Percentiles rank a stretch among this genome's conserved stretches.
phyloP scores from a whole-genome alignment of 2,888 invertebrate species.

The Philereme transversata region DNA sequence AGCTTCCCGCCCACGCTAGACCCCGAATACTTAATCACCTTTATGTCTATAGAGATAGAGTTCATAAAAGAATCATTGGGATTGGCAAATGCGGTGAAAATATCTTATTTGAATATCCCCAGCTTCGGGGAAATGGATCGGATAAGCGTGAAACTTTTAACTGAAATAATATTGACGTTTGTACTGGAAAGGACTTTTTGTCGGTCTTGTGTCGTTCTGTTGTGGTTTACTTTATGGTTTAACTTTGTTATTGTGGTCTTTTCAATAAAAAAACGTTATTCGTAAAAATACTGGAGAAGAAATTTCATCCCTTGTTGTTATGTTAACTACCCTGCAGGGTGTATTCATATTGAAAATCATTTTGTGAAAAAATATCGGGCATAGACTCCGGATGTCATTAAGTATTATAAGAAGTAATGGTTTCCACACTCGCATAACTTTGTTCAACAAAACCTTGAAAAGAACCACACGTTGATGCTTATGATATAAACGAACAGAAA shows the following conservation, averaged over 20 bases:
- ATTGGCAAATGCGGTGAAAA: slow-evolving; percentile 56
- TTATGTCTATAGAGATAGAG: slow-evolving; percentile 53
- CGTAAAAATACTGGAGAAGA: slow-evolving; percentile 1
- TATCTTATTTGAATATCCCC: slow-evolving; percentile 70
- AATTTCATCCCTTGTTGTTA: slow-evolving; percentile 4
- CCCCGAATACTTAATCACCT: slow-evolving; percentile 40
- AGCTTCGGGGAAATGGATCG: slow-evolving; percentile 62
- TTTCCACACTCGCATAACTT: slow-evolving; percentile 32
- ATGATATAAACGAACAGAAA: slow-evolving; percentile 45
- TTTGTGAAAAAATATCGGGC: slow-evolving; percentile 24
- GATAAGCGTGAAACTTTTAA: slow-evolving; percentile 70
- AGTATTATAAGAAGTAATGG: slow-evolving; percentile 24
- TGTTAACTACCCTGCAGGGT: slow-evolving; percentile 2
- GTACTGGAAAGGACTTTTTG: slow-evolving; percentile 48
- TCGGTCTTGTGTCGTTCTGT: slow-evolving; percentile 41
- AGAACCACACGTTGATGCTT: slow-evolving; percentile 41
- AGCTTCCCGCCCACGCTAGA: slow-evolving; percentile 32
- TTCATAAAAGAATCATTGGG: slow-evolving; percentile 53
- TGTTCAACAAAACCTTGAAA: slow-evolving; percentile 34
- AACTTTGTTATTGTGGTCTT: slow-evolving; percentile 16
- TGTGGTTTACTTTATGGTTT: slow-evolving; percentile 32
- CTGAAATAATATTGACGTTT: slow-evolving; percentile 73
- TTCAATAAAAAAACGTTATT: slow-evolving; percentile 9
- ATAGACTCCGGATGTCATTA: slow-evolving; percentile 33
- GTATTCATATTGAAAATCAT: slow-evolving; percentile 12